phyloP scores from a whole-genome alignment of 2,797 vertebrate genomes.

The Australoheros facetus region DNA sequence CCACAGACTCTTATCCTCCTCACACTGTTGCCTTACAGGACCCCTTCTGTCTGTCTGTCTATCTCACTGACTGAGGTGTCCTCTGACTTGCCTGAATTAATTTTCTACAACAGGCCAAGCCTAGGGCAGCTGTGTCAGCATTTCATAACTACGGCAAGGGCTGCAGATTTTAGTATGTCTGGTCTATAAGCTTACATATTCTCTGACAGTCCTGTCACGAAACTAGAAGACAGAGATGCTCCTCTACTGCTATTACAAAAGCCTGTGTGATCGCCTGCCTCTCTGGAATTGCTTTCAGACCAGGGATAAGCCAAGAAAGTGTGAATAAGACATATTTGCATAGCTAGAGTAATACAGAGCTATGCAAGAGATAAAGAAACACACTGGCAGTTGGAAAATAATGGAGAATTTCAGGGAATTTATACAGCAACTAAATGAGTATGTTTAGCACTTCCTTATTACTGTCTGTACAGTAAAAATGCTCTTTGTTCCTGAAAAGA shows the following conservation, averaged over 20 bases:
- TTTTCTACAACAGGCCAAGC: slow-evolving; percentile 78
- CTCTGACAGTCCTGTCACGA: slow-evolving; percentile 67
- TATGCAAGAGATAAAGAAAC: slow-evolving; percentile 26
- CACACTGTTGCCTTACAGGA: slow-evolving; percentile 65
- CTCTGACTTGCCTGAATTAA: slow-evolving; percentile 80
- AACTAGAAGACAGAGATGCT: slow-evolving; percentile 65
- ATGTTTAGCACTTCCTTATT: slow-evolving; percentile 14
- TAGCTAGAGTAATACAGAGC: slow-evolving; percentile 21
- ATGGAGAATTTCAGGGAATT: slow-evolving; percentile 5
- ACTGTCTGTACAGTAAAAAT: slow-evolving; percentile 20
- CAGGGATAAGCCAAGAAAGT: slow-evolving; percentile 21
- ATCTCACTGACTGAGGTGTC: slow-evolving; percentile 74
- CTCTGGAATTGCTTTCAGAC: slow-evolving; percentile 48
- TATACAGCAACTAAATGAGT: slow-evolving; percentile 1
- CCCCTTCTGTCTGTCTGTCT: slow-evolving; percentile 63
- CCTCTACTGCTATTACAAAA: slow-evolving; percentile 56
- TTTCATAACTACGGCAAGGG: slow-evolving; percentile 63
- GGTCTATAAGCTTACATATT: slow-evolving; percentile 61
- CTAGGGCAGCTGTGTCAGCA: slow-evolving; percentile 82
- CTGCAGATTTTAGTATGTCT: slow-evolving; percentile 65
- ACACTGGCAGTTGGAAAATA: slow-evolving; percentile 31
- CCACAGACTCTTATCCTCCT: slow-evolving; percentile 70
- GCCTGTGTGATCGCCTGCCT: slow-evolving; percentile 67
- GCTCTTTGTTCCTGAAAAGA: slow-evolving; percentile 46
- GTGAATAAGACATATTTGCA: slow-evolving; percentile 17